Evolutionary conservation across 92 coral and sea anemone genomes (phyloP).

Genomic region (Pocillopora meandrina): DNA sequence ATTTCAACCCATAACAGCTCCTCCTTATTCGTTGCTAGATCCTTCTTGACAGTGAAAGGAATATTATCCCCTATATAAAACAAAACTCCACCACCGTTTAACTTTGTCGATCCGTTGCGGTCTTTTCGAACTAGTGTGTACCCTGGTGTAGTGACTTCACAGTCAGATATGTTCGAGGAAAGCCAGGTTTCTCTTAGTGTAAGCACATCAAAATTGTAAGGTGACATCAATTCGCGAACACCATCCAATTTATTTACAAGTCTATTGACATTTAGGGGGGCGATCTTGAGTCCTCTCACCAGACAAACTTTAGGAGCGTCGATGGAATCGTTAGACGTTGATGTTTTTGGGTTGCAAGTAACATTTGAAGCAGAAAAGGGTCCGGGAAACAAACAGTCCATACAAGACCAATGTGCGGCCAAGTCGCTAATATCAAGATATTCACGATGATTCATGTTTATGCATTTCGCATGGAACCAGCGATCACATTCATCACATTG

Average conservation of each 20-base stretch:
- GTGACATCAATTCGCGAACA: background rate
- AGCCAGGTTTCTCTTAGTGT: constrained; percentile 44
- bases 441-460: constrained; percentile 39
- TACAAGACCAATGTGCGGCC: constrained; percentile 30
- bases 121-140: constrained; percentile 15
- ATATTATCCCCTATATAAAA: constrained; percentile 23
- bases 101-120: constrained; percentile 6
- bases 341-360: background rate
- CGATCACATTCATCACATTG: constrained; percentile 55
- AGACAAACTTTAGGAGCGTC: constrained; percentile 12
- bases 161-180: constrained; percentile 20
- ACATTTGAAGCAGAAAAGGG: background rate
- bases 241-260: constrained; percentile 27
- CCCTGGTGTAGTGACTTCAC: constrained; percentile 33
- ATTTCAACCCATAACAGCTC: constrained; percentile 34
- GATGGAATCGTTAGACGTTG: background rate
- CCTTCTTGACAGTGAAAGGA: constrained; percentile 13
- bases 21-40: background rate
- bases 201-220: constrained; percentile 25
- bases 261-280: constrained; percentile 25
- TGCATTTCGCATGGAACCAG: constrained; percentile 72
- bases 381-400: constrained; percentile 2
- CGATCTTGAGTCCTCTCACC: constrained; percentile 32
- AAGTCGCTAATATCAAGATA: constrained; percentile 30
- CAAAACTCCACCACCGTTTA: constrained; percentile 29